phyloP scores from a whole-genome alignment of 2,113 vertebrate species.

The Pica pica region DNA sequence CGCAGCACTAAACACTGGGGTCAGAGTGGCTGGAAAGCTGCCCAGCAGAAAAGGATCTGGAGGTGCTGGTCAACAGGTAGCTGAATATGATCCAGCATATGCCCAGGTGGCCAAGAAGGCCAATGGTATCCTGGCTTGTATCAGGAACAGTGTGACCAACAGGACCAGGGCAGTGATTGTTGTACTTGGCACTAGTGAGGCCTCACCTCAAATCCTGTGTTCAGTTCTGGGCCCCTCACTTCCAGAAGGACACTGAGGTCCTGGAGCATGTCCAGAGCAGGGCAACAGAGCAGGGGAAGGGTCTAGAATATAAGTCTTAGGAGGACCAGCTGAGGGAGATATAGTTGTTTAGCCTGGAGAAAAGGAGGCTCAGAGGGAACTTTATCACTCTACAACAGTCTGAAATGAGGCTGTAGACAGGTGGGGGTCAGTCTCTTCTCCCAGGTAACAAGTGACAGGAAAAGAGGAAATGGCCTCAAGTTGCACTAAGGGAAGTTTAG shows the following conservation, averaged over 20 bases:
- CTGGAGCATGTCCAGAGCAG: rapidly evolving
- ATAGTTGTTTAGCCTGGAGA: background rate
- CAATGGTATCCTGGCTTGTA: background rate
- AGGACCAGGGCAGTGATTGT: background rate
- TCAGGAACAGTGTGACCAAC: background rate
- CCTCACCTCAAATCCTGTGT: background rate
- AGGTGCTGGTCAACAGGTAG: rapidly evolving
- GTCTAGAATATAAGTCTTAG: background rate
- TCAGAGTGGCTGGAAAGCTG: background rate
- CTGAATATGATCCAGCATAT: background rate
- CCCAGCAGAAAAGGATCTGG: background rate
- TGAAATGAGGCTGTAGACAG: background rate
- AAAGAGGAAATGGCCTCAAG: background rate
- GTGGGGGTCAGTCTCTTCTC: background rate
- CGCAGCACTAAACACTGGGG: rapidly evolving
- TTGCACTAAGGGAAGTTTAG: background rate
- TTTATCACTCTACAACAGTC: background rate
- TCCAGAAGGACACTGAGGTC: background rate
- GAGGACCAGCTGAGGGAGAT: background rate
- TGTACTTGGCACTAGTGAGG: background rate
- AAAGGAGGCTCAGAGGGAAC: background rate
- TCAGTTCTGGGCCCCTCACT: background rate
- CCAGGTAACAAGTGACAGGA: background rate
- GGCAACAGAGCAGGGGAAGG: rapidly evolving
- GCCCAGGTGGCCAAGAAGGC: background rate